Evolutionary conservation across 2,797 vertebrate genomes (phyloP).

Genomic region (Tokudaia tokunoshimensis): DNA sequence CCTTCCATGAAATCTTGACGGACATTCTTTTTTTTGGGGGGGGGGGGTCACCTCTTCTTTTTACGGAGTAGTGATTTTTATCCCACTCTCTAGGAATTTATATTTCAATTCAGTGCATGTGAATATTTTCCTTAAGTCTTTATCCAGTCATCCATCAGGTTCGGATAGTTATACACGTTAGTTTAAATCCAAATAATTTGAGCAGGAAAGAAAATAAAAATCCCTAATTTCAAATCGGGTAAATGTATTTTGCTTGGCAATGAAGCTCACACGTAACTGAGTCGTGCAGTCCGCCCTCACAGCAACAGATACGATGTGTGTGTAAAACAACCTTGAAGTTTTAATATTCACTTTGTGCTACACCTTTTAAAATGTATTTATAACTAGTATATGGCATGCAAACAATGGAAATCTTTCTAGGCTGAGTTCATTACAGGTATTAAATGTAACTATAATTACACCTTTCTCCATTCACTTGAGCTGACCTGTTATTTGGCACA

Average conservation of each 20-base stretch:
- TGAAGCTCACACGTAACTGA: slow-evolving; percentile 55
- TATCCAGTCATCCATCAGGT: slow-evolving; percentile 31
- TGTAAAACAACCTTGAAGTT: slow-evolving; percentile 79
- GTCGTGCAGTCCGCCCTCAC: slow-evolving; percentile 7
- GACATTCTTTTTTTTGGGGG: slow-evolving; percentile 70
- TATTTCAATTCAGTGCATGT: slow-evolving; percentile 65
- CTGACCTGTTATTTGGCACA: slow-evolving; percentile 84
- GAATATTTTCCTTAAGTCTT: slow-evolving; percentile 55
- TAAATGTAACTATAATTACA: slow-evolving; percentile 83
- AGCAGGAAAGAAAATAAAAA: slow-evolving; percentile 81
- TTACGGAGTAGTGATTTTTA: slow-evolving; percentile 42
- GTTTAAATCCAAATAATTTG: slow-evolving; percentile 74
- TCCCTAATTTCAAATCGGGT: slow-evolving; percentile 74
- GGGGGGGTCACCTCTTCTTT: slow-evolving; percentile 47
- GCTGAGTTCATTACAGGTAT: slow-evolving; percentile 82
- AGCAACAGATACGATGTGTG: slow-evolving; percentile 73
- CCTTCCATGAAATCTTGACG: slow-evolving; percentile 56
- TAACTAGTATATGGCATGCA: slow-evolving; percentile 78
- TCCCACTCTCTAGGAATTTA: slow-evolving; percentile 17
- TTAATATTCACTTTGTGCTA: slow-evolving; percentile 82
- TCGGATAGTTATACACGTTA: slow-evolving; percentile 77
- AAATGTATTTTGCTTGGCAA: slow-evolving; percentile 74
- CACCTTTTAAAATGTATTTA: slow-evolving; percentile 84
- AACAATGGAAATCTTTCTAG: slow-evolving; percentile 86
- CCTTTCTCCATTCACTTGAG: slow-evolving; percentile 81